Conservation (phyloP, 2,797 vertebrate species). For the Peromyscus melanophrys region DNA sequence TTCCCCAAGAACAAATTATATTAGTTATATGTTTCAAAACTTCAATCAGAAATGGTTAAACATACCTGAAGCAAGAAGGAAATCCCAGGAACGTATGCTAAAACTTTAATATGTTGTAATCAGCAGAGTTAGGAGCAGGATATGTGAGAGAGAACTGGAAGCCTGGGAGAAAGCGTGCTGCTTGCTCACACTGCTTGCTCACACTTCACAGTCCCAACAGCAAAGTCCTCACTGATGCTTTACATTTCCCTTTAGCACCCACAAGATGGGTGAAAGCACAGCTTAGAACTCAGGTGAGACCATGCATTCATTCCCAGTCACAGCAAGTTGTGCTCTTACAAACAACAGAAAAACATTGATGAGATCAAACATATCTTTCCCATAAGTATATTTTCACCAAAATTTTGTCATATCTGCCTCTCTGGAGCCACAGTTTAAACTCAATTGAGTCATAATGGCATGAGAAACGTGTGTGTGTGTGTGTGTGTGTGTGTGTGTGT, state of each 20-base stretch:
- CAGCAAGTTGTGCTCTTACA: background rate
- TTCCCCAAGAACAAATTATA: background rate
- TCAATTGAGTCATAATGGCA: background rate
- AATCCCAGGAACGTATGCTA: background rate
- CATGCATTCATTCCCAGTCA: background rate
- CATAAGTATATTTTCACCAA: background rate
- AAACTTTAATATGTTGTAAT: background rate
- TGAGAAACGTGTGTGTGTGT: background rate
- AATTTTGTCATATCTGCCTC: background rate
- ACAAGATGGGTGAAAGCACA: background rate
- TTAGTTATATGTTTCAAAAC: background rate
- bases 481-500: background rate
- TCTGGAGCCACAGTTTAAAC: background rate
- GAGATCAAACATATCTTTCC: background rate
- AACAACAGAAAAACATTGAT: background rate
- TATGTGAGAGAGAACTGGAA: background rate
- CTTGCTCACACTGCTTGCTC: background rate
- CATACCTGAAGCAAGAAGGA: constrained; percentile 49
- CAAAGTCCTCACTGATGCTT: background rate
- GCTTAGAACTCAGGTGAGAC: background rate
- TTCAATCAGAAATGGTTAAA: background rate
- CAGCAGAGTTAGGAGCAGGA: background rate
- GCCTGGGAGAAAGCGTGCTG: fast-evolving
- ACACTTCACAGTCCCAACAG: background rate
- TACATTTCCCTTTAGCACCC: background rate